phyloP scores from a whole-genome alignment of 1,140 invertebrate species.

The Drosophila ogumai region DNA sequence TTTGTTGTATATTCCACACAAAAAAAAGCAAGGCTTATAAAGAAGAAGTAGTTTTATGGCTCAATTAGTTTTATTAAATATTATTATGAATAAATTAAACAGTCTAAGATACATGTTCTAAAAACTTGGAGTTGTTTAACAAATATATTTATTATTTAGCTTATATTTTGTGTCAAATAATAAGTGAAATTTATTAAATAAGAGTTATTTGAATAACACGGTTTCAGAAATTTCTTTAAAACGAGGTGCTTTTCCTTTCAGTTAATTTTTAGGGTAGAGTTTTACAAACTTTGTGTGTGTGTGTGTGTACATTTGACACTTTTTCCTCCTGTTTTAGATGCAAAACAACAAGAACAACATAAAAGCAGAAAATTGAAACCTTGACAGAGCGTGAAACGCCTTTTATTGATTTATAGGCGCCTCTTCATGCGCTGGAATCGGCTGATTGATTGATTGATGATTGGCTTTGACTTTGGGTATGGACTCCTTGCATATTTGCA shows the following conservation, averaged over 20 bases:
- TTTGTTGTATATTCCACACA: not conserved
- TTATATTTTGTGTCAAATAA: not conserved
- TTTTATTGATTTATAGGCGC: slow-evolving; percentile 73
- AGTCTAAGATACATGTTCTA: not conserved
- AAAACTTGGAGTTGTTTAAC: not conserved
- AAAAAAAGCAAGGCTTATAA: not conserved
- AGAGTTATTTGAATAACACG: not conserved
- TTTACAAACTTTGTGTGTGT: not conserved
- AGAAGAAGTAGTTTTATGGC: too few relatives aligned
- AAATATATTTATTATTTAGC: too few relatives aligned
- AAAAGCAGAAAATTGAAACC: slow-evolving; percentile 38
- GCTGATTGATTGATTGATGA: slow-evolving; percentile 61
- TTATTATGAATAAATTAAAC: not conserved
- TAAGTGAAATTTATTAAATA: not conserved
- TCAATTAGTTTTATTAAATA: not conserved
- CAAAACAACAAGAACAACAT: not conserved
- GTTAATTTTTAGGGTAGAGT: not conserved
- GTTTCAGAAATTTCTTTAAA: not conserved
- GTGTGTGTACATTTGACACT: slow-evolving; percentile 44
- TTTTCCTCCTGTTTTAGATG: slow-evolving; percentile 17
- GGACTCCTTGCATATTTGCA: slow-evolving; percentile 65
- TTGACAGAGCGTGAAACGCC: slow-evolving; percentile 66
- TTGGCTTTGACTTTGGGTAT: slow-evolving; percentile 71
- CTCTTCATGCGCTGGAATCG: slow-evolving; percentile 23
- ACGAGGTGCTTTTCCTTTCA: not conserved